Conservation (phyloP, 2,888 invertebrate genomes). For the Daptonema setosum region DNA sequence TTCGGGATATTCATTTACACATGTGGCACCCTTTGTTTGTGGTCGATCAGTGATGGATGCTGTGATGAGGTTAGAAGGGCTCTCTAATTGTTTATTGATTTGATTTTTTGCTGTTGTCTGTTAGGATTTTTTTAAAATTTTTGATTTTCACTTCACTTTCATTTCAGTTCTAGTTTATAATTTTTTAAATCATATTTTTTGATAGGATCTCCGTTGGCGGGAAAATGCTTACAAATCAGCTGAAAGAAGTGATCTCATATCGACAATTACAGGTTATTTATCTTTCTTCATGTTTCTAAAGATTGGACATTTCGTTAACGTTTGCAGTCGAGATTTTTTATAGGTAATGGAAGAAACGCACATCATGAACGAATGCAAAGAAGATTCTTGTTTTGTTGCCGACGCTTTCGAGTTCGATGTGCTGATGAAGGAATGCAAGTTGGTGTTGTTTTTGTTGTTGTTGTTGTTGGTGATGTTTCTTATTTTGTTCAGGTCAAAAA, state of each 20-base stretch:
- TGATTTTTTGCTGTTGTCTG: too few species aligned
- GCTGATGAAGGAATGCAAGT: too few species aligned
- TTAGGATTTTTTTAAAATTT: too few species aligned
- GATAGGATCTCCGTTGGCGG: slow-evolving; percentile 46
- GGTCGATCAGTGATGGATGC: slow-evolving; percentile 30
- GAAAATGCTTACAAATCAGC: slow-evolving; percentile 81
- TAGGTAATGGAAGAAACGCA: slow-evolving; percentile 97
- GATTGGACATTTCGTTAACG: not conserved
- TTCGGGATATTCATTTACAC: slow-evolving; percentile 81
- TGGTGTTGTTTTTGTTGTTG: too few species aligned
- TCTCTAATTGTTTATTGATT: too few species aligned
- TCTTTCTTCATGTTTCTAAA: too few species aligned
- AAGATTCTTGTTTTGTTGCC: slow-evolving; percentile 83
- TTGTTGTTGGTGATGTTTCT: too few species aligned
- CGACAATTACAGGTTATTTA: slow-evolving; percentile 37
- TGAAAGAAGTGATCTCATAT: slow-evolving; percentile 91
- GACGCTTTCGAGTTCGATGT: slow-evolving; percentile 58
- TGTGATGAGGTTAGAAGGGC: slow-evolving; percentile 29
- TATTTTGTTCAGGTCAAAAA: too few species aligned
- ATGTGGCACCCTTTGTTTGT: slow-evolving; percentile 69
- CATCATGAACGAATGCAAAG: slow-evolving; percentile 92
- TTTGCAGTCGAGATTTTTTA: slow-evolving; percentile 45
- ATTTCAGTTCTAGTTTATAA: too few species aligned
- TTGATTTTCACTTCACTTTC: too few species aligned
- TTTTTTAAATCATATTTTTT: not conserved